phyloP scores from a whole-genome alignment of 1,140 invertebrate species.

The Heliconius melpomene region DNA sequence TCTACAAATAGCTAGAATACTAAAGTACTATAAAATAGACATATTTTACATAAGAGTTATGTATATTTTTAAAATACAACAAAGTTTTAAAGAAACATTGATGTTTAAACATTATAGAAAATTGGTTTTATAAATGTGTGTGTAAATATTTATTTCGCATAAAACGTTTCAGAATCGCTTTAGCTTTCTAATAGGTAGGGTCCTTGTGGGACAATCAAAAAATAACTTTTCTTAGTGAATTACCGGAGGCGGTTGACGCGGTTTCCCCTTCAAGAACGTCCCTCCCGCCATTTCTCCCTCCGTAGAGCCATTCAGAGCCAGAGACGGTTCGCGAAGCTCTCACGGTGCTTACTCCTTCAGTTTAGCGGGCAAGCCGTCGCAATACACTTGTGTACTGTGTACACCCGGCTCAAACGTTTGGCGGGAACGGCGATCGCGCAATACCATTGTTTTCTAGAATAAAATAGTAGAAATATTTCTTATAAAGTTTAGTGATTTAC shows the following conservation, averaged over 20 bases:
- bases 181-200: constrained; percentile 61
- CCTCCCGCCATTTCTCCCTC: constrained; percentile 75
- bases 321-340: constrained; percentile 75
- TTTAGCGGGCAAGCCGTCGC: constrained; percentile 73
- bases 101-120: not conserved
- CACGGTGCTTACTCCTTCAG: constrained; percentile 71
- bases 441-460: constrained; percentile 34
- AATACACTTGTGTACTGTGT: constrained; percentile 52
- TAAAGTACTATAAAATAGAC: not conserved
- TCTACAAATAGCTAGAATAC: not conserved
- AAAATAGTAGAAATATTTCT: constrained; percentile 37
- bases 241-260: constrained; percentile 73
- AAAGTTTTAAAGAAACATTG: not conserved
- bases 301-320: constrained; percentile 75
- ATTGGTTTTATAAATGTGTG: not conserved
- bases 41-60: no score
- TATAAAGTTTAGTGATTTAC: constrained; percentile 58
- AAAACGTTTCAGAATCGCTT: constrained; percentile 48
- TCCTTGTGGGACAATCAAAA: constrained; percentile 66
- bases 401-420: constrained; percentile 52
- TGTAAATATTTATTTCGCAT: constrained; percentile 6
- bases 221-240: constrained; percentile 80
- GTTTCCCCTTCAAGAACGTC: constrained; percentile 75
- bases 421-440: constrained; percentile 62
- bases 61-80: no score